phyloP scores from a whole-genome alignment of 2,113 vertebrate genomes.

The Chlorodrepanis virens region DNA sequence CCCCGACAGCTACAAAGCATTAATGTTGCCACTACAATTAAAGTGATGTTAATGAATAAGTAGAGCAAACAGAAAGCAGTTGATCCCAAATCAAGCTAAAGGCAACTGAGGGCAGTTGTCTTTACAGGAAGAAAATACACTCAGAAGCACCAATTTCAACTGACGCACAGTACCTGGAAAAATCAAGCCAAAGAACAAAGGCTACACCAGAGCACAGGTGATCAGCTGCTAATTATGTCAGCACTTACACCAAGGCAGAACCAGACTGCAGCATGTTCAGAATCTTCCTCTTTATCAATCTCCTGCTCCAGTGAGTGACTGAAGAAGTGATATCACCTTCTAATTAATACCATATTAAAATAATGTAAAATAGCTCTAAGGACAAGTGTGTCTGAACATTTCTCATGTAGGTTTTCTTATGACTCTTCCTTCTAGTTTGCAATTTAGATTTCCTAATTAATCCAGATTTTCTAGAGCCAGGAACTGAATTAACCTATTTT shows the following conservation, averaged over 20 bases:
- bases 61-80: not conserved
- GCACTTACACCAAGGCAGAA: not conserved
- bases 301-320: not conserved
- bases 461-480: not conserved
- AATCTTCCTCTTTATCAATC: not conserved
- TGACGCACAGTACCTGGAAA: not conserved
- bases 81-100: not conserved
- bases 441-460: not conserved
- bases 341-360: not conserved
- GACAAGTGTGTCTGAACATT: not conserved
- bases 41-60: not conserved
- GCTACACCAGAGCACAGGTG: not conserved
- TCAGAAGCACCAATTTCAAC: not conserved
- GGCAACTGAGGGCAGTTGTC: not conserved
- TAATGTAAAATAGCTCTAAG: not conserved
- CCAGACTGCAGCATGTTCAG: not conserved
- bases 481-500: not conserved
- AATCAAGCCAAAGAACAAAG: not conserved
- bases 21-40: not conserved
- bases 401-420: not conserved
- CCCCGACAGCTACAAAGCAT: not conserved
- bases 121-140: not conserved
- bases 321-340: not conserved
- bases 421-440: not conserved
- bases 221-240: not conserved